Percentiles rank a stretch among this genome's conserved stretches.
Evolutionary conservation across 2,797 vertebrate species (phyloP).

Genomic region (Takifugu rubripes): DNA sequence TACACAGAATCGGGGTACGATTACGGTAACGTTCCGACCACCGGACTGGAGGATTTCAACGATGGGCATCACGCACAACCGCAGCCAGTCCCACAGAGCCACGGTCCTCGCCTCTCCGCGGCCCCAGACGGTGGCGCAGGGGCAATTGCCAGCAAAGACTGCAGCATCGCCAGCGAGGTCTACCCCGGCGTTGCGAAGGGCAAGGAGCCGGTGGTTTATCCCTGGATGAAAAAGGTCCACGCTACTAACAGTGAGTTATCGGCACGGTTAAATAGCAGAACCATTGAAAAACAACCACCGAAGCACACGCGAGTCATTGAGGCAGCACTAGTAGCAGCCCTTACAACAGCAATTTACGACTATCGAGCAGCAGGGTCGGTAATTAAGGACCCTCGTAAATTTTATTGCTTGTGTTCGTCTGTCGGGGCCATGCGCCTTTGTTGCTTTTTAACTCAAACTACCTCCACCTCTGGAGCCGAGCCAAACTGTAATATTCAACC

Average conservation of each 20-base stretch:
- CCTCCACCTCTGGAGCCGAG: constrained; percentile 65
- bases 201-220: constrained; percentile 95
- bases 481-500: constrained; percentile 72
- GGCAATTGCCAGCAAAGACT: constrained; percentile 78
- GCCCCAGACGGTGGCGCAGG: constrained; percentile 80
- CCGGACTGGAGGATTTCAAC: constrained; percentile 76
- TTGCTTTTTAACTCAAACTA: constrained; percentile 88
- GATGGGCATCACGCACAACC: constrained; percentile 77
- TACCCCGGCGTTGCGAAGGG: constrained; percentile 77
- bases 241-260: constrained; percentile 90
- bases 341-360: constrained; percentile 94
- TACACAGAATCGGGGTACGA: constrained; percentile 84
- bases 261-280: constrained; percentile 64
- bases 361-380: constrained; percentile 92
- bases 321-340: constrained; percentile 82
- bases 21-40: constrained; percentile 76
- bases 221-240: constrained; percentile 99
- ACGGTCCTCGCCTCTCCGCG: constrained; percentile 73
- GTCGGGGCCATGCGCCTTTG: constrained; percentile 89
- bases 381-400: constrained; percentile 99
- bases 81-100: constrained; percentile 78
- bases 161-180: constrained; percentile 76
- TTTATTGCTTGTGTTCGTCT: constrained; percentile 88
- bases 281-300: constrained; percentile 58
- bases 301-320: constrained; percentile 75